Conservation (phyloP, 2,113 vertebrate species). For the Sturnira hondurensis region DNA sequence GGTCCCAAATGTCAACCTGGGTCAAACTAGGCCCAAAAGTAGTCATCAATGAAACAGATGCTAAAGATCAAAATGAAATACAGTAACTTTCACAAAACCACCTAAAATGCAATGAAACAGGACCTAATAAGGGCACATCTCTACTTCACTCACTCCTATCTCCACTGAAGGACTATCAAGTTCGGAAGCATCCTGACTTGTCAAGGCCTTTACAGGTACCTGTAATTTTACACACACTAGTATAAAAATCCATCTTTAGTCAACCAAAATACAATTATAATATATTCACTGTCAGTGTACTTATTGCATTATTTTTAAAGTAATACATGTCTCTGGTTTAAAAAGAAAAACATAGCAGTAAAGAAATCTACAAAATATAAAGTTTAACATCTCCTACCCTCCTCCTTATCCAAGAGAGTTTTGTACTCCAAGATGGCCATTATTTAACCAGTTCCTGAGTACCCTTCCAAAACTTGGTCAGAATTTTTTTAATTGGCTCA, state of each 20-base stretch:
- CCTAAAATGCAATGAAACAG: slow-evolving; percentile 20
- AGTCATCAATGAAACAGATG: slow-evolving; percentile 24
- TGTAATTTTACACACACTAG: background rate
- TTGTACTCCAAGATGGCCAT: slow-evolving; percentile 10
- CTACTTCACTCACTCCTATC: background rate
- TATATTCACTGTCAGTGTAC: background rate
- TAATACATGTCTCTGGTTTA: background rate
- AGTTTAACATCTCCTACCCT: slow-evolving; percentile 6
- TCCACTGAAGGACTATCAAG: background rate
- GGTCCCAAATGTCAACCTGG: background rate
- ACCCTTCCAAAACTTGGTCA: background rate
- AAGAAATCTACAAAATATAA: background rate
- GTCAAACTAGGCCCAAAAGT: slow-evolving; percentile 6
- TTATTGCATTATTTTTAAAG: slow-evolving; percentile 1
- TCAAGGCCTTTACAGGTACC: background rate
- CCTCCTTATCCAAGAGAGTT: background rate
- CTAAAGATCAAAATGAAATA: slow-evolving; percentile 36
- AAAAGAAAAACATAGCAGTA: background rate
- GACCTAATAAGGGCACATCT: background rate
- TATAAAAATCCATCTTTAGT: slow-evolving; percentile 12
- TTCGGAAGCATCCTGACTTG: background rate
- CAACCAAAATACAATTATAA: slow-evolving; percentile 24
- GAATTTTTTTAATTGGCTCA: slow-evolving; percentile 4
- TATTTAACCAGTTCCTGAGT: slow-evolving; percentile 8
- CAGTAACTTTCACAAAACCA: slow-evolving; percentile 17